A percentile compares a stretch with the other conserved stretches of the same genome.
These are phyloP conservation scores for Campoplex nolae DNA, from an alignment of 2,888 invertebrate genomes.

Conservation along the genomic window DNA sequence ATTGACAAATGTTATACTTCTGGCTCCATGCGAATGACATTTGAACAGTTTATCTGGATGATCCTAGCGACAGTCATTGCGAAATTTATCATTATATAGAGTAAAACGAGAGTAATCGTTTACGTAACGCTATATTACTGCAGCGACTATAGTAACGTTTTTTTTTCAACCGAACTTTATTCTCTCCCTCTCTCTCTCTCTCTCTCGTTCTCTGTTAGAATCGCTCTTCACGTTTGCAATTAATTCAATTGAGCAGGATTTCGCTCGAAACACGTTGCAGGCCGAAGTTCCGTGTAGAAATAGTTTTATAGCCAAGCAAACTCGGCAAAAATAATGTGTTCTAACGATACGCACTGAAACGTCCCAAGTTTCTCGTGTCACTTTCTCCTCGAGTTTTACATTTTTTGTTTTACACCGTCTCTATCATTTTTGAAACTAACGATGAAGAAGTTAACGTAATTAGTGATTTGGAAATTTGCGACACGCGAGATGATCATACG, in stretches of 20 bases:
- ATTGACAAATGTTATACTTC: neutral
- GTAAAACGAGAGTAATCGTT: neutral
- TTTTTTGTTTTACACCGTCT: conserved; percentile 8
- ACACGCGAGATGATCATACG: neutral
- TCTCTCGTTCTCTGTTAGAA: neutral
- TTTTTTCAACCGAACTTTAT: conserved; percentile 23
- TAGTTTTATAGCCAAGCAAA: conserved; percentile 28
- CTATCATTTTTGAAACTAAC: conserved; percentile 29
- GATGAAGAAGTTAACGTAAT: neutral
- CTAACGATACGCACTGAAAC: conserved; percentile 40
- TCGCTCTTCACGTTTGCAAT: conserved; percentile 7
- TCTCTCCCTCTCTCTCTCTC: too few species aligned
- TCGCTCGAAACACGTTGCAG: conserved; percentile 48
- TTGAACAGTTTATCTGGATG: conserved; percentile 4
- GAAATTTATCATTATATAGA: conserved; percentile 10
- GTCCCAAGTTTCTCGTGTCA: conserved; percentile 48
- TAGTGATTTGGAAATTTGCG: neutral
- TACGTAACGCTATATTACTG: conserved; percentile 23
- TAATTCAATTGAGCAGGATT: conserved; percentile 41
- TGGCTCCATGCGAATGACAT: conserved; percentile 18
- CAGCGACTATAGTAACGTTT: conserved; percentile 11
- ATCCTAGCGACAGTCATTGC: conserved; percentile 2
- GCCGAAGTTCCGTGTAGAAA: conserved; percentile 42
- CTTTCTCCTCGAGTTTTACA: conserved; percentile 35
- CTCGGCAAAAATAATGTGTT: conserved; percentile 7